These are phyloP conservation scores for Lithophane ornitopus DNA, from an alignment of 2,888 invertebrate species.

Conservation along the genomic window DNA sequence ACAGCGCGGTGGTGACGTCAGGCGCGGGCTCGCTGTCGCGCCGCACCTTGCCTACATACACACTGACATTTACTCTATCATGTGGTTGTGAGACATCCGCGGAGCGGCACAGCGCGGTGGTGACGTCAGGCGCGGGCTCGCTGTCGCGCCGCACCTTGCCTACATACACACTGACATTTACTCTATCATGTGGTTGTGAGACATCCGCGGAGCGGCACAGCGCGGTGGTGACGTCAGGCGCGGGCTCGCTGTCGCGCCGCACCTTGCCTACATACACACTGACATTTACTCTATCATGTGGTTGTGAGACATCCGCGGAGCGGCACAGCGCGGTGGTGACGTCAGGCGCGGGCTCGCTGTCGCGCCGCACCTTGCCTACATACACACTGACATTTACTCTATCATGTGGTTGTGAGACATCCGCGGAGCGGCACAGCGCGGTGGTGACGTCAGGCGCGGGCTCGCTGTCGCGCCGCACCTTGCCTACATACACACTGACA, in stretches of 20 bases:
- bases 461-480: slow-evolving; percentile 2
- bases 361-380: slow-evolving; percentile 3
- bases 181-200: slow-evolving; percentile 1
- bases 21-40: slow-evolving; percentile 79
- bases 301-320: neutral
- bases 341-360: slow-evolving; percentile 3
- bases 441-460: slow-evolving; percentile 3
- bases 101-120: neutral
- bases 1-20: slow-evolving; percentile 76
- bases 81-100: neutral
- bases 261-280: slow-evolving; percentile 5
- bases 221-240: slow-evolving; percentile 2
- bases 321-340: slow-evolving; percentile 1
- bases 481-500: slow-evolving; percentile 3
- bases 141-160: slow-evolving; percentile 3
- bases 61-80: slow-evolving; percentile 24
- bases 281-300: slow-evolving; percentile 1
- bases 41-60: slow-evolving; percentile 78
- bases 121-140: slow-evolving; percentile 3
- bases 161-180: slow-evolving; percentile 3
- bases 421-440: neutral
- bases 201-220: slow-evolving; percentile 1
- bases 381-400: slow-evolving; percentile 1
- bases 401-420: neutral
- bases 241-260: slow-evolving; percentile 3